phyloP scores from a whole-genome alignment of 2,113 vertebrate species.

The Gallinago jamesoni region DNA sequence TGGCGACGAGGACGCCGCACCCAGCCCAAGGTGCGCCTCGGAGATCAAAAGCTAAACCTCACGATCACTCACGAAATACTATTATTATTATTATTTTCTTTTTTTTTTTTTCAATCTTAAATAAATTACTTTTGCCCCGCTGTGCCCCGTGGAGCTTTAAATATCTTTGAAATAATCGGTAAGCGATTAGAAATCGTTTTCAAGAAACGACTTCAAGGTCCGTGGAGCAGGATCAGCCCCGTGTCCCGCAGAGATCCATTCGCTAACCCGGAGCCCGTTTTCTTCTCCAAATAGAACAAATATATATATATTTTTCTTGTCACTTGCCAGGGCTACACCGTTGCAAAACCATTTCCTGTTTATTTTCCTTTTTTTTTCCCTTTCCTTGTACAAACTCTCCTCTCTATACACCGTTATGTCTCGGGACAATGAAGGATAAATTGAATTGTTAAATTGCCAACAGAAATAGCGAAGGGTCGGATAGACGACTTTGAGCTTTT shows the following conservation, averaged over 20 bases:
- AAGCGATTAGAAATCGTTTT: neutral
- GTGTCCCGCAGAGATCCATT: neutral
- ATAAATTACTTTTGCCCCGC: neutral
- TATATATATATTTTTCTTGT: neutral
- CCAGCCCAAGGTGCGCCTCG: neutral
- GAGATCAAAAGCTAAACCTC: neutral
- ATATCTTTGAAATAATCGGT: neutral
- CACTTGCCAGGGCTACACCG: neutral
- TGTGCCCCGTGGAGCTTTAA: neutral
- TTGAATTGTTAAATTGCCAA: neutral
- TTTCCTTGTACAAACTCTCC: neutral
- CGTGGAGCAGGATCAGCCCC: neutral
- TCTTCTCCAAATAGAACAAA: neutral
- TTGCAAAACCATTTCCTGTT: neutral
- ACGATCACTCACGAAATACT: neutral
- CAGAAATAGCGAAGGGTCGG: neutral
- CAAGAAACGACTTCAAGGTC: neutral
- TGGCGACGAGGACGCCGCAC: neutral
- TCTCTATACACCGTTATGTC: neutral
- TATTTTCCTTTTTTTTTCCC: neutral
- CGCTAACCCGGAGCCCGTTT: neutral
- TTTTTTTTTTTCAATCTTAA: neutral
- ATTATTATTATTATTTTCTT: accelerated
- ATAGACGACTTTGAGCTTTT: neutral
- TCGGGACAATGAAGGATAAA: neutral